Evolutionary conservation across 2,797 vertebrate genomes (phyloP), one percentile per base, ranked within the genome.

Genomic region (Malurus splendens): DNA sequence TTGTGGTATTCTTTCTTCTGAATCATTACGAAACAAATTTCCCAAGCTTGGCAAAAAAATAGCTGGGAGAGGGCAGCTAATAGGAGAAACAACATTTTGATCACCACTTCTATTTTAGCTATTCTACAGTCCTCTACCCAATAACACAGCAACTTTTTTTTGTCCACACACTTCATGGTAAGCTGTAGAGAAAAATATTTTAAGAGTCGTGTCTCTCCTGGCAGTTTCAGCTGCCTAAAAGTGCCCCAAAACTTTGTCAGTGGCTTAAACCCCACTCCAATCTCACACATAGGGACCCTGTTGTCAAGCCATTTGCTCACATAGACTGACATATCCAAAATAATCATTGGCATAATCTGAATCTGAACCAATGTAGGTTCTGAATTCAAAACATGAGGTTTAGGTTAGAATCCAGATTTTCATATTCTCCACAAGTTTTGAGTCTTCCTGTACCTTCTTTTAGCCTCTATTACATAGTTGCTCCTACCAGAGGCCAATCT

Each of bases 261-360:
- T 20, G n/a, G n/a, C 50, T 91, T 64, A 52, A 67, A 10, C 0
- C 1, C 0, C 0, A 2, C 18, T 61, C 32, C 23, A 44, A 1
- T 25, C 23, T 65, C 73, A 42, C 9, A 32, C 0, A 5, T 23
- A 72, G 38, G 57, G 42, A 33, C 20, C 3, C 30, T 36, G 28
- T 42, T 91, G 80, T 47, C 51, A 82, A 87, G 30, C 13, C 20
- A 51, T 68, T 65, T 78, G 13, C 62, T 83, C 51, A 56, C 41
- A 60, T 0, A 82, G 32, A 56, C 27, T 9, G 41, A 55, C 12
- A 48, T 18, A 72, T 1, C 6, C 15, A 36, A 80, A 85, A 15
- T 6, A 47, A 55, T 45, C 5, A 44, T 39, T 61, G 3, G 0
- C 8, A 32, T 52, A 0, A 7, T 45, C 47, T 66, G 28, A 59